A percentile compares a stretch with the other conserved stretches of the same genome.
These are phyloP conservation scores for Odontocolon sp. DNA, from an alignment of 2,888 invertebrate genomes.

Conservation along the genomic window DNA sequence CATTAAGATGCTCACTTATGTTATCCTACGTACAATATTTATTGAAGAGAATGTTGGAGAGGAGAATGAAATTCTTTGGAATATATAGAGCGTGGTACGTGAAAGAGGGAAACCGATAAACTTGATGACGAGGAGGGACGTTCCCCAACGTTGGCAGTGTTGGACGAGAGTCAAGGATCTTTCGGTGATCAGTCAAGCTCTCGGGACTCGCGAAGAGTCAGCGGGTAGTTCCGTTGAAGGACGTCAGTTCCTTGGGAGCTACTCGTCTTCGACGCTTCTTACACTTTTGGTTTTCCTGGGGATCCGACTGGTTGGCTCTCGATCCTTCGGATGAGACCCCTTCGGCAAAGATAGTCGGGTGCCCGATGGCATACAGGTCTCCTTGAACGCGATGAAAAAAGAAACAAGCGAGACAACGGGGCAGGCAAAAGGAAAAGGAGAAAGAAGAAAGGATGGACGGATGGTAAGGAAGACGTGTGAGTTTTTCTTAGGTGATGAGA, in stretches of 20 bases:
- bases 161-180: conserved; percentile 34
- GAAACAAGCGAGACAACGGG: neutral
- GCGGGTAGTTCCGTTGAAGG: conserved; percentile 10
- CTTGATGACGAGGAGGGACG: neutral
- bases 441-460: neutral
- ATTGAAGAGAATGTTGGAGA: no score
- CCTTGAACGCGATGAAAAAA: neutral
- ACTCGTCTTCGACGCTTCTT: conserved; percentile 17
- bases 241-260: conserved; percentile 7
- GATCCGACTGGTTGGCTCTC: neutral
- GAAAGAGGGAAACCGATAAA: conserved; percentile 10
- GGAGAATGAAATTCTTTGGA: neutral
- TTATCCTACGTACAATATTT: no score
- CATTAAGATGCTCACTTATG: no score
- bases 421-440: neutral
- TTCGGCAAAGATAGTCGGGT: neutral
- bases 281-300: neutral
- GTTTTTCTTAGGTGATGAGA: conserved; percentile 1
- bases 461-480: neutral
- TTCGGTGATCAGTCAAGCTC: conserved; percentile 43
- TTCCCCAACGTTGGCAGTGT: neutral
- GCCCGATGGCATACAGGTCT: neutral
- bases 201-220: neutral
- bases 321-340: neutral
- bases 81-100: neutral